Evolutionary conservation across 2,797 vertebrate genomes (phyloP), one percentile per base, ranked within the genome.

Genomic region (Propithecus perrieri): DNA sequence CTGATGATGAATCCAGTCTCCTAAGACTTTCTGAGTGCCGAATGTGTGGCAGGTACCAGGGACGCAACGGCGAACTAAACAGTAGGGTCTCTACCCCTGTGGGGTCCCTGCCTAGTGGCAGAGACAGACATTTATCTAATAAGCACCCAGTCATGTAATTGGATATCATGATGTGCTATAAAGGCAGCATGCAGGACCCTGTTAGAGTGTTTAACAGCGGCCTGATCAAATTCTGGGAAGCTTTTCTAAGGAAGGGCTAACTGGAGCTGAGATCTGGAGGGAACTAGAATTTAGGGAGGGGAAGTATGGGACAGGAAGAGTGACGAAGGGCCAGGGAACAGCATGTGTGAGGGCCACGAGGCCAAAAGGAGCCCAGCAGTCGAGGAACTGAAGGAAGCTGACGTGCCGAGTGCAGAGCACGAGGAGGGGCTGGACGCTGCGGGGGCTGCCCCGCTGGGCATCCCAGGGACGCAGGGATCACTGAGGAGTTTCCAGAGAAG

Each of bases 381-480:
- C 59, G 48, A 65, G 48, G 46, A 75, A 57, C 18, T 22, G 11
- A 4, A 59, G 81, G 69, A 75, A 46, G 35, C 13, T 50, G 8
- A 8, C 0, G n/a, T 30, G 33, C 18, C 3, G 33, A 12, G 15
- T 2, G 0, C 26, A 33, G 57, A 43, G 50, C 13, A 1, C 6
- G 14, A 28, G 17, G 13, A 20, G 1, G 17, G 14, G 18, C 18
- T 26, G 4, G 67, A 46, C 0, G 6, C 57, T 7, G 13, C 24
- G 10, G 24, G 20, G 17, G 7, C 30, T 11, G 13, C 28, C 59
- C 72, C 13, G 9, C 22, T 22, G 12, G 33, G 18, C 35, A 75
- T 28, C 24, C 43, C 35, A 38, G 65, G 43, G 57, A 50, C 14
- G 1, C 10, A 1, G 13, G 33, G 55, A 28, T 26, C 48, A 30